Evolutionary conservation across 2,113 vertebrate species (phyloP).

Genomic region (Lycaon pictus): DNA sequence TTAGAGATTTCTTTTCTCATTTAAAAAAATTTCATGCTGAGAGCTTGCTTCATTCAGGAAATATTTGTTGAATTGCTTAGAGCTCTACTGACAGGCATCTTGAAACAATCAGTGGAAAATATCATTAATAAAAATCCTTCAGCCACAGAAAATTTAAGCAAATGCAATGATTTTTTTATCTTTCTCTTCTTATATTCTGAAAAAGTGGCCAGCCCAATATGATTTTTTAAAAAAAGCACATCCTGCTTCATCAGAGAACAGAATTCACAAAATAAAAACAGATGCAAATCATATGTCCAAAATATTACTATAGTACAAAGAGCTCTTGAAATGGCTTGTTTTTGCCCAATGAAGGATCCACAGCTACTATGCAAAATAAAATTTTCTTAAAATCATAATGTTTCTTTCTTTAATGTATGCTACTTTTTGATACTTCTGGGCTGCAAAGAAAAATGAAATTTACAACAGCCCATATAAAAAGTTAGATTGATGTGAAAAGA

Average conservation of each 20-base stretch:
- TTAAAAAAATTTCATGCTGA: background rate
- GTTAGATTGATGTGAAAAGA: background rate
- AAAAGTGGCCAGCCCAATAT: background rate
- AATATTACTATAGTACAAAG: background rate
- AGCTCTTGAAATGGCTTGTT: background rate
- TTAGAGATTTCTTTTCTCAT: background rate
- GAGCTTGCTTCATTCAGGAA: background rate
- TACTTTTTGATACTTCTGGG: background rate
- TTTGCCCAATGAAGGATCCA: background rate
- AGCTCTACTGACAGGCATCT: background rate
- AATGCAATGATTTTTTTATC: background rate
- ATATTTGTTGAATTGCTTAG: constrained; percentile 14
- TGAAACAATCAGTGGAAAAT: background rate
- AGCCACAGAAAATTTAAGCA: background rate
- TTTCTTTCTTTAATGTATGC: background rate
- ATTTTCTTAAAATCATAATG: background rate
- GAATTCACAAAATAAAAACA: background rate
- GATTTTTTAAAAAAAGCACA: background rate
- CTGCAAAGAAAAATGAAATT: background rate
- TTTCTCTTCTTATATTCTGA: background rate
- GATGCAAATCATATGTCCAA: background rate
- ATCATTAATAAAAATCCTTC: background rate
- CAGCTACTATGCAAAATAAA: background rate
- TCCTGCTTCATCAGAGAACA: background rate
- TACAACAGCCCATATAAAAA: background rate